A percentile compares a stretch with the other conserved stretches of the same genome.
Evolutionary conservation across 2,797 vertebrate species (phyloP).

Genomic region (Trematomus bernacchii): DNA sequence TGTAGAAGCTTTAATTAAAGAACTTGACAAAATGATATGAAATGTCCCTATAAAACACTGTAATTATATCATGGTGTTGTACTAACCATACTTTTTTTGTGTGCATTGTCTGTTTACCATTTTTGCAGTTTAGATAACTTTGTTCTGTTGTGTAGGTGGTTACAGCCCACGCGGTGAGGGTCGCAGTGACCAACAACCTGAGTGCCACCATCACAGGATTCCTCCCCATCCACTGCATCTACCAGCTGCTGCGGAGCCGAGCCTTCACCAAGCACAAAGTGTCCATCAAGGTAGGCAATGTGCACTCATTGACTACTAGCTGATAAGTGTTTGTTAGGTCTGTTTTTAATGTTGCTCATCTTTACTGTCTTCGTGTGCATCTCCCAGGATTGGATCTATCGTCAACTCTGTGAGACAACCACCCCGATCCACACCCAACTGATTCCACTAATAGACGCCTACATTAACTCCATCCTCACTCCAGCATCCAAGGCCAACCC

Average conservation of each 20-base stretch:
- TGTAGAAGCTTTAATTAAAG: background rate
- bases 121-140: background rate
- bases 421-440: conserved; percentile 96
- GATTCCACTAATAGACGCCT: conserved; percentile 96
- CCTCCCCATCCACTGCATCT: conserved; percentile 98
- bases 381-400: conserved; percentile 97
- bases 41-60: background rate
- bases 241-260: conserved; percentile 96
- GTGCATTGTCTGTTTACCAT: background rate
- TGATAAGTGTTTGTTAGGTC: background rate
- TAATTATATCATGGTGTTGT: background rate
- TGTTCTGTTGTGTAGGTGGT: conserved; percentile 88
- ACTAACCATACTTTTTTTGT: background rate
- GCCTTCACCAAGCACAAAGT: conserved; percentile 99
- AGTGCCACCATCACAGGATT: conserved; percentile 98
- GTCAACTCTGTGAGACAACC: conserved; percentile 95
- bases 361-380: conserved; percentile 8
- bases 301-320: background rate
- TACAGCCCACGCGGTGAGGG: conserved; percentile 97
- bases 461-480: conserved; percentile 98
- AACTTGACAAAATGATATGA: background rate
- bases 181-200: conserved; percentile 95
- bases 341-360: background rate
- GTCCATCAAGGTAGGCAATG: conserved; percentile 94
- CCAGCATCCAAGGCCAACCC: conserved; percentile 98